These are phyloP conservation scores for Myotis brandtii DNA, from an alignment of 2,113 vertebrate genomes.

Conservation along the genomic window DNA sequence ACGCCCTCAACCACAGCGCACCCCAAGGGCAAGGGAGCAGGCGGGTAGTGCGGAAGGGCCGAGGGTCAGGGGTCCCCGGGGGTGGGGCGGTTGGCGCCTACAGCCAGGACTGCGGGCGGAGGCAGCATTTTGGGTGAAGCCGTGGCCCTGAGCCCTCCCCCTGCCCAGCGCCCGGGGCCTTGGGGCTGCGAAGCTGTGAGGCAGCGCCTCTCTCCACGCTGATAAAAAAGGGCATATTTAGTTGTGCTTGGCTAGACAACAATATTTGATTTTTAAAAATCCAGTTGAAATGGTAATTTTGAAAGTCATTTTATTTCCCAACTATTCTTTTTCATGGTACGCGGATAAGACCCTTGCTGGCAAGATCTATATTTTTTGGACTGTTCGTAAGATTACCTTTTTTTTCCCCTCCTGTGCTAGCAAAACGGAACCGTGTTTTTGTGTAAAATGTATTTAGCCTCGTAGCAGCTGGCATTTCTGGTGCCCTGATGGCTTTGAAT, in stretches of 20 bases:
- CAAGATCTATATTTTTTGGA: conserved; percentile 76
- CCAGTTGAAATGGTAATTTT: conserved; percentile 70
- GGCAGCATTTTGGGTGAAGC: conserved; percentile 56
- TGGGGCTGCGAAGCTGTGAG: conserved; percentile 61
- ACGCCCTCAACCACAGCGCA: conserved; percentile 63
- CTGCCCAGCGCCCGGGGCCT: conserved; percentile 50
- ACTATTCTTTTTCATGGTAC: conserved; percentile 65
- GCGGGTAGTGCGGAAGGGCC: conserved; percentile 27
- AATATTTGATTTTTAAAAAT: conserved; percentile 71
- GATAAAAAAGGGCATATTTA: conserved; percentile 62
- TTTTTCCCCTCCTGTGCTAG: conserved; percentile 69
- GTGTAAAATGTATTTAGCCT: conserved; percentile 85
- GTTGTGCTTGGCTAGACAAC: conserved; percentile 71
- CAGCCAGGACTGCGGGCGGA: neutral
- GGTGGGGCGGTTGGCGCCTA: neutral
- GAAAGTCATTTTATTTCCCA: conserved; percentile 76
- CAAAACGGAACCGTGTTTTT: conserved; percentile 82
- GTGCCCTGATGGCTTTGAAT: conserved; percentile 87
- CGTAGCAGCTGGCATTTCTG: conserved; percentile 84
- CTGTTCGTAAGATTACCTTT: conserved; percentile 67
- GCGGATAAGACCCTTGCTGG: conserved; percentile 71
- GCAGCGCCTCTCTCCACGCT: conserved; percentile 63
- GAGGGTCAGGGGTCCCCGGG: conserved; percentile 19
- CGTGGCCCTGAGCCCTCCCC: conserved; percentile 39
- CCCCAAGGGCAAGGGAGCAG: neutral